Conservation (phyloP, 2,797 vertebrate genomes). For the Linurgus olivaceus region DNA sequence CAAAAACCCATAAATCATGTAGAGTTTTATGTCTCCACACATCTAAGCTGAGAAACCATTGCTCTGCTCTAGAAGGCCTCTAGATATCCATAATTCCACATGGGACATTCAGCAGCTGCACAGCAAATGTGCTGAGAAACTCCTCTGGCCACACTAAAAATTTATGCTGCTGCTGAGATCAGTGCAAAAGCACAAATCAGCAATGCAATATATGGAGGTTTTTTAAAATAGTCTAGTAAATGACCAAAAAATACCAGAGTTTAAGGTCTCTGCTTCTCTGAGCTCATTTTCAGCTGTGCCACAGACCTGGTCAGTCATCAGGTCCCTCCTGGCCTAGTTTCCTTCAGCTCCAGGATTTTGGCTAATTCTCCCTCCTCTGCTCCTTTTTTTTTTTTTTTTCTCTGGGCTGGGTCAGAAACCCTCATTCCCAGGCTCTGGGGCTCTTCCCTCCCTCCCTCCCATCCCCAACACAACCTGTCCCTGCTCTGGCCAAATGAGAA, state of each 20-base stretch:
- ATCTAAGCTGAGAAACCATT: fast-evolving
- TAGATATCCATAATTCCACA: fast-evolving
- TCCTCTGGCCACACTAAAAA: neutral
- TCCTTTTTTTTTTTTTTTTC: neutral
- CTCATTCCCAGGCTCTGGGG: neutral
- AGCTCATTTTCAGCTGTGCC: neutral
- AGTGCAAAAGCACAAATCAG: neutral
- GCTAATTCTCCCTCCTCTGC: neutral
- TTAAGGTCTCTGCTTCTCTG: neutral
- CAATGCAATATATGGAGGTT: neutral
- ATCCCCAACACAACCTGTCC: neutral
- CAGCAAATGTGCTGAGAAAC: neutral
- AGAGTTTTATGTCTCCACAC: neutral
- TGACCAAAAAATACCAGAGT: neutral
- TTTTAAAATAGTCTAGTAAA: neutral
- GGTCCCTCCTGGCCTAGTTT: fast-evolving
- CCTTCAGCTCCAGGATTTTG: neutral
- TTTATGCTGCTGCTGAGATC: neutral
- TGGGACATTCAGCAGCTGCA: neutral
- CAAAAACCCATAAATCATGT: fast-evolving
- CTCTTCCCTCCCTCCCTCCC: neutral
- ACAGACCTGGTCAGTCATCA: neutral
- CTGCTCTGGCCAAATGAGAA: neutral
- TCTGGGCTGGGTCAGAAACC: neutral
- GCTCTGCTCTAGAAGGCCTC: neutral